Base-by-base conservation (phyloP, 2,888 invertebrate genomes). In the Cataglyphis altisquamis region DNA sequence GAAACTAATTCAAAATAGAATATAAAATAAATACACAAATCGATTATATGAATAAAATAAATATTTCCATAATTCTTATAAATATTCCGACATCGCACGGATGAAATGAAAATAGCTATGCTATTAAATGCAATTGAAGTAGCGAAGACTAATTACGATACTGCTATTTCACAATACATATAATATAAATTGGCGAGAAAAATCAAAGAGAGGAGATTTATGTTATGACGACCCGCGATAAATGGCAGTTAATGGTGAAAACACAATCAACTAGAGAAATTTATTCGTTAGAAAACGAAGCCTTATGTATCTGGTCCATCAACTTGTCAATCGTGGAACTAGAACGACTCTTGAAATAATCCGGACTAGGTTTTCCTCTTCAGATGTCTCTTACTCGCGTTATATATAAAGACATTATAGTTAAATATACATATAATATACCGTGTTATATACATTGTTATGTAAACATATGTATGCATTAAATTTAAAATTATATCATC, bases 241-340 rank as follows among this genome's bases (percentile, higher is more conserved):
- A 57, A 64, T 15, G 29, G 15, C n/a, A 57, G 15, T 57, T 55
- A 57, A 67, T 15, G 15, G 57, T 67, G 32, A 77, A 66, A 77
- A 77, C 29, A 32, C 55, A 29, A 77, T 77, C 67, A 77, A 66
- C 6, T 29, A 66, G 55, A 77, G 77, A 77, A 77, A 67, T 67
- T 66, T 41, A 77, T 77, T 55, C 55, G 9, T 25, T 57, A 41
- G 66, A 77, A 67, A 77, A 77, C 67, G 77, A 77, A 66, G 39
- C 39, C 21, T n/a, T 41, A 41, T 57, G 32, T 57, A 67, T 67
- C 45, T 48, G 29, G 6, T n/a, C n/a, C 9, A 41, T 32, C 66
- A 77, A 77, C 55, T 55, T 77, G 77, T 77, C 67, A 57, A 29
- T 77, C 32, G 55, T 57, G 57, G 0, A 77, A 67, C 41, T 77